Evolutionary conservation across 2,888 invertebrate species (phyloP).

Genomic region (Nymphalis polychloros): DNA sequence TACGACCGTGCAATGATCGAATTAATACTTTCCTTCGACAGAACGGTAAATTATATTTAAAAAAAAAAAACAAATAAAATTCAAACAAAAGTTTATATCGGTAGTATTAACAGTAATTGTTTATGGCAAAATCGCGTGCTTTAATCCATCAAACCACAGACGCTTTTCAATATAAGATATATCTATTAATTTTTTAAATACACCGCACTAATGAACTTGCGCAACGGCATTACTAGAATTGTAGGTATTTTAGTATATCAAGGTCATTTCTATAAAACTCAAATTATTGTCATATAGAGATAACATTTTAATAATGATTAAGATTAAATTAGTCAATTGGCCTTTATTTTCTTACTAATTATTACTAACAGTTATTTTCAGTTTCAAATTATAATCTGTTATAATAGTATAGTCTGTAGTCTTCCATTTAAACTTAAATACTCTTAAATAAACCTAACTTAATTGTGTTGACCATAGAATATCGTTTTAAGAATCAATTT

Average conservation of each 20-base stretch:
- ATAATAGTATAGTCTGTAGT: too few species aligned
- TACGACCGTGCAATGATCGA: too few species aligned
- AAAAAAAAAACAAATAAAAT: neutral
- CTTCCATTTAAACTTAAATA: neutral
- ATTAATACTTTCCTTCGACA: too few species aligned
- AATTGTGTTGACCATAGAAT: too few species aligned
- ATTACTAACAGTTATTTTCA: neutral
- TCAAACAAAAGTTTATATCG: conserved; percentile 15
- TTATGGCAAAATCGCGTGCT: conserved; percentile 37
- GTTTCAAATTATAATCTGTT: too few species aligned
- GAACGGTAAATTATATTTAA: too few species aligned
- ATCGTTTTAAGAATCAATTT: too few species aligned
- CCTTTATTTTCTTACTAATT: neutral
- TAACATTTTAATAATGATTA: conserved; percentile 1
- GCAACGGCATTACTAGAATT: conserved; percentile 23
- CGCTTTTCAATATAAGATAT: conserved; percentile 20
- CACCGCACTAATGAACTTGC: conserved; percentile 17
- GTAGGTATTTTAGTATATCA: conserved; percentile 12
- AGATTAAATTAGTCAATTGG: conserved; percentile 3
- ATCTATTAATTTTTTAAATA: conserved; percentile 36
- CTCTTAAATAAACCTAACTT: too few species aligned
- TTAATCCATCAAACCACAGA: conserved; percentile 23
- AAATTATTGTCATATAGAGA: conserved; percentile 12
- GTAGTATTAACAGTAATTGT: neutral
- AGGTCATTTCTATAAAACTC: conserved; percentile 30